A percentile compares a stretch with the other conserved stretches of the same genome.
phyloP scores from a whole-genome alignment of 2,888 invertebrate genomes.

The Bugula neritina region DNA sequence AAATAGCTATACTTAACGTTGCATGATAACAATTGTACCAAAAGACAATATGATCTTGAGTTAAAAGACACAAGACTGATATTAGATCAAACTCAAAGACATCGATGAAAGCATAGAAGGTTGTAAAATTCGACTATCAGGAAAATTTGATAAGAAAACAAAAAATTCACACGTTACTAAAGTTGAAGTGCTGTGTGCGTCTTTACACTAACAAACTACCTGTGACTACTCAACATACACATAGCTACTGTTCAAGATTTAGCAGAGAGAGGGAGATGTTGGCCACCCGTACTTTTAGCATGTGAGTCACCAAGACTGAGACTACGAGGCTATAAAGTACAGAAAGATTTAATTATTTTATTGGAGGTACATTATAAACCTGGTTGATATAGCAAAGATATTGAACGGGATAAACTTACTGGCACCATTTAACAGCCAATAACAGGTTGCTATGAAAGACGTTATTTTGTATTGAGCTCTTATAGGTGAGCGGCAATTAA shows the following conservation, averaged over 20 bases:
- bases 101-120: not conserved
- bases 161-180: not conserved
- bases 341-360: constrained; percentile 23
- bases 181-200: not conserved
- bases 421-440: constrained; percentile 10
- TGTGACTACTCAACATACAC: not conserved
- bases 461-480: not conserved
- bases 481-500: constrained; percentile 7
- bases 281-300: no score
- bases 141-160: not conserved
- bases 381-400: constrained; percentile 17
- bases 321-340: not conserved
- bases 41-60: not conserved
- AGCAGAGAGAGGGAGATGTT: no score
- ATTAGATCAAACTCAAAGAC: not conserved
- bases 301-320: no score
- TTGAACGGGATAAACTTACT: constrained; percentile 14
- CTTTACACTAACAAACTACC: no score
- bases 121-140: not conserved
- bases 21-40: not conserved
- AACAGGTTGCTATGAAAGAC: constrained; percentile 3
- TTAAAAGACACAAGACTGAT: not conserved
- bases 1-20: no score
- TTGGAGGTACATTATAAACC: not conserved
- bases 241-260: not conserved